Percentiles rank a stretch among this genome's conserved stretches.
phyloP scores from a whole-genome alignment of 2,113 vertebrate species.

The Drymodes brunneopygia region DNA sequence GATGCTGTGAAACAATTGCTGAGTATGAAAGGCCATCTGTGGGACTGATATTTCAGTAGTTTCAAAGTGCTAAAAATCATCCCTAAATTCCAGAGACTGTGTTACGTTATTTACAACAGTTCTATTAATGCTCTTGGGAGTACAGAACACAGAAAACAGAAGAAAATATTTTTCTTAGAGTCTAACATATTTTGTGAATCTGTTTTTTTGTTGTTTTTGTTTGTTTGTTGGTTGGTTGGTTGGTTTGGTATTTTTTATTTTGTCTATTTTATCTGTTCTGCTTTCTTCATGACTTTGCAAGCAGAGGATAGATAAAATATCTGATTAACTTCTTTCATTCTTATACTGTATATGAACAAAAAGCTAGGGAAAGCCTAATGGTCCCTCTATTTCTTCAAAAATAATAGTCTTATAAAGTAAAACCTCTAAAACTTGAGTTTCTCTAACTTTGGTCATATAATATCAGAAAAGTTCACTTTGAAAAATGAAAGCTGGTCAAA shows the following conservation, averaged over 20 bases:
- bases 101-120: not conserved
- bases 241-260: not conserved
- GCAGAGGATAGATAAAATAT: not conserved
- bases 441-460: not conserved
- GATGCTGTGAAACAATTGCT: not conserved
- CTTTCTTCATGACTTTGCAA: not conserved
- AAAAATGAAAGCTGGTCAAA: not conserved
- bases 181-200: not conserved
- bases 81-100: not conserved
- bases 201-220: not conserved
- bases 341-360: not conserved
- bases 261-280: not conserved
- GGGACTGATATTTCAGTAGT: not conserved
- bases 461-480: not conserved
- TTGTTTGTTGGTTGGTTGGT: rapidly evolving
- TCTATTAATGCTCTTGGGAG: not conserved
- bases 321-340: not conserved
- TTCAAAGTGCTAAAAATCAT: not conserved
- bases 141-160: no score
- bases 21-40: not conserved
- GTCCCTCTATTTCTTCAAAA: not conserved
- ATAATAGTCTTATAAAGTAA: not conserved
- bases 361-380: not conserved
- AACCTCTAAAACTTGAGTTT: not conserved
- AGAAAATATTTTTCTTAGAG: not conserved